Evolutionary conservation across 2,797 vertebrate genomes (phyloP).

Genomic region (Parauchenoglanis punctatus): DNA sequence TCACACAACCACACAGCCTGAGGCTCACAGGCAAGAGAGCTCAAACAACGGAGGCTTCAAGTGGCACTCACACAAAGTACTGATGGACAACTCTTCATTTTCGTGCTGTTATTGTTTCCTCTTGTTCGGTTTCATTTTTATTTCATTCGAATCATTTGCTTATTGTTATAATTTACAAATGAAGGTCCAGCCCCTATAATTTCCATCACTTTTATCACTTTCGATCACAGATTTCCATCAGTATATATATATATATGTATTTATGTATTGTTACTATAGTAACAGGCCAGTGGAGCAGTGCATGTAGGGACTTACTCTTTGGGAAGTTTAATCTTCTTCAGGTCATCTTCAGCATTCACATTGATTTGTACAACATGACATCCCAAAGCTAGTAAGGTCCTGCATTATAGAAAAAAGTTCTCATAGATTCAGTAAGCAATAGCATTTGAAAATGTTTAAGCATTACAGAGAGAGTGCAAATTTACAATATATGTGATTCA

Average conservation of each 20-base stretch:
- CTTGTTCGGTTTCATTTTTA: neutral
- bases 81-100: neutral
- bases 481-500: neutral
- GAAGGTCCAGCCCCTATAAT: neutral
- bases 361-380: constrained; percentile 92
- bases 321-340: constrained; percentile 95
- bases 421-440: neutral
- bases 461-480: neutral
- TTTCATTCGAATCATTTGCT: neutral
- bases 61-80: neutral
- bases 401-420: constrained; percentile 55
- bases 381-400: constrained; percentile 92
- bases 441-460: neutral
- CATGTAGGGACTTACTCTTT: constrained; percentile 86
- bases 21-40: neutral
- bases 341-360: constrained; percentile 89
- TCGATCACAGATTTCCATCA: too few relatives aligned
- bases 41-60: neutral
- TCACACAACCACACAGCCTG: neutral
- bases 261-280: neutral
- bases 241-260: neutral
- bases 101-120: neutral
- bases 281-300: neutral
- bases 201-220: neutral
- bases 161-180: neutral